Conservation (phyloP, 2,888 invertebrate species). For the Agonopterix subpropinquella region DNA sequence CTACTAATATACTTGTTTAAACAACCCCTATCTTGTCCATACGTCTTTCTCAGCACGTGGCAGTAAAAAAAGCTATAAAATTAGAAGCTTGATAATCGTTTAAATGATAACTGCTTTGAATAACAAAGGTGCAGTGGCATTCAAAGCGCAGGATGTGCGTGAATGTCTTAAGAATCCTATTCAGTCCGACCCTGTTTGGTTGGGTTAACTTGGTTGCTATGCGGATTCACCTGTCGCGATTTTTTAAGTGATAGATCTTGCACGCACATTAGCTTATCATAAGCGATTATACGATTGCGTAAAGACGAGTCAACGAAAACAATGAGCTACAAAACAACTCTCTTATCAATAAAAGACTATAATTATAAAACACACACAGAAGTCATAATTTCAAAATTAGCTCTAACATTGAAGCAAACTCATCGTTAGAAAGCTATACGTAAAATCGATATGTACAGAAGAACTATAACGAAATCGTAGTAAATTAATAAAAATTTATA, state of each 20-base stretch:
- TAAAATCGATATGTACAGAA: too few species aligned
- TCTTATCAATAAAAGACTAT: too few species aligned
- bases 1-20: conserved; percentile 72
- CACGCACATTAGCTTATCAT: too few species aligned
- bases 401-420: too few species aligned
- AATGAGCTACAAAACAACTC: too few species aligned
- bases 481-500: too few species aligned
- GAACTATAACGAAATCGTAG: too few species aligned
- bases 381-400: too few species aligned
- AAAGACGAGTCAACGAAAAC: too few species aligned
- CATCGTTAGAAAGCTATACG: too few species aligned
- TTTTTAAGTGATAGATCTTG: neutral
- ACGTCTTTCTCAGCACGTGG: conserved; percentile 45
- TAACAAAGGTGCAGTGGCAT: conserved; percentile 54
- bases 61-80: conserved; percentile 52
- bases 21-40: conserved; percentile 72
- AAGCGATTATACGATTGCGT: too few species aligned
- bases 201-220: conserved; percentile 40
- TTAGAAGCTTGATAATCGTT: conserved; percentile 11
- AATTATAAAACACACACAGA: too few species aligned
- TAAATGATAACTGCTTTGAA: conserved; percentile 66
- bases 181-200: conserved; percentile 28
- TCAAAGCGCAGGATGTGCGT: conserved; percentile 57
- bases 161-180: conserved; percentile 39
- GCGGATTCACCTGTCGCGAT: conserved; percentile 48